These are phyloP conservation scores for Phrynosoma platyrhinos DNA, from an alignment of 2,113 vertebrate genomes.

Conservation along the genomic window DNA sequence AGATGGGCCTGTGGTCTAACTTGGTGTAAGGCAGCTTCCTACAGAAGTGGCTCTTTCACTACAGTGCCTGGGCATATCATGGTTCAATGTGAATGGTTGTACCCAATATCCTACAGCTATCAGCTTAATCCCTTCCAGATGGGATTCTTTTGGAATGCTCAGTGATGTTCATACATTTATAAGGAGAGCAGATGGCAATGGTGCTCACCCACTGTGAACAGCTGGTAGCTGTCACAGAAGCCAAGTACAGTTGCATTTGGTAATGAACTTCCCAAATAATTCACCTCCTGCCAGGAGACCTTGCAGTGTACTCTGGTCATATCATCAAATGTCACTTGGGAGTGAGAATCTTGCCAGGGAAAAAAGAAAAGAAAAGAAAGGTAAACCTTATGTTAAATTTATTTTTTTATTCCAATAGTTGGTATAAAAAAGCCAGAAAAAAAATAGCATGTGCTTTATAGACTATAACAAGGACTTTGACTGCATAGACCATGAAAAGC, in stretches of 20 bases:
- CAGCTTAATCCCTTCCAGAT: constrained; percentile 50
- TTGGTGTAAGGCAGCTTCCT: not conserved
- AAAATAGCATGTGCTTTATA: too few species aligned
- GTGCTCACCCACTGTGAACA: not conserved
- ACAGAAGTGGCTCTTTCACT: not conserved
- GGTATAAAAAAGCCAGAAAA: too few species aligned
- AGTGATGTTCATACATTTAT: not conserved
- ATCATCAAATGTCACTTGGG: not conserved
- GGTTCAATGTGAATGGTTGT: constrained; percentile 54
- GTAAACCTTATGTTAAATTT: not conserved
- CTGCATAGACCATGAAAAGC: too few species aligned
- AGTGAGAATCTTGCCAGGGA: not conserved
- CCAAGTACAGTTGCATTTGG: constrained; percentile 3
- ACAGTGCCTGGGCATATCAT: constrained; percentile 44
- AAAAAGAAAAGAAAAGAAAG: not conserved
- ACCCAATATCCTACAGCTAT: not conserved
- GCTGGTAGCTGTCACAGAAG: constrained; percentile 36
- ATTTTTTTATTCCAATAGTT: too few species aligned
- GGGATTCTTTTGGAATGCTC: constrained; percentile 40
- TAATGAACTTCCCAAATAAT: constrained; percentile 26
- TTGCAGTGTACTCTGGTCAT: not conserved
- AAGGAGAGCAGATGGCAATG: constrained; percentile 50
- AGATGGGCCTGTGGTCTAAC: not conserved
- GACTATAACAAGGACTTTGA: too few species aligned
- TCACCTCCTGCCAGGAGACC: constrained; percentile 18